A percentile compares a stretch with the other conserved stretches of the same genome.
phyloP scores from a whole-genome alignment of 2,113 vertebrate species.

The Coracopsis vasa region DNA sequence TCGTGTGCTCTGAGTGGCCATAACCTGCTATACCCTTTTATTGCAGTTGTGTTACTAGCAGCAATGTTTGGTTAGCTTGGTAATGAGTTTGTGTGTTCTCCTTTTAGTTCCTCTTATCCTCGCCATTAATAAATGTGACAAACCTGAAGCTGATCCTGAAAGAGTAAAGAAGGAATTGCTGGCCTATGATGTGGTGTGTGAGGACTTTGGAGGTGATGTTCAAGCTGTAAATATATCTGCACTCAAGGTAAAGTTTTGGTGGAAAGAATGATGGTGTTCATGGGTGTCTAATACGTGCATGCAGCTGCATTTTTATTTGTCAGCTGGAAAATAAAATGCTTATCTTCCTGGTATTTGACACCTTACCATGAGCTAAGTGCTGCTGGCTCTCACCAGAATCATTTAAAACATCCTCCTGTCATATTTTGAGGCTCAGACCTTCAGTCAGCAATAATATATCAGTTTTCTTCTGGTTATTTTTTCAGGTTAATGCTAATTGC shows the following conservation, averaged over 20 bases:
- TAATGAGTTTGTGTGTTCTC: not conserved
- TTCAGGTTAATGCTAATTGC: not conserved
- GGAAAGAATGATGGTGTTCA: not conserved
- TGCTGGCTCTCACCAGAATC: not conserved
- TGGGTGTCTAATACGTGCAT: not conserved
- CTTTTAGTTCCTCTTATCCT: slow-evolving; percentile 88
- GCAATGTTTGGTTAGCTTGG: not conserved
- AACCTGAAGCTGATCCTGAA: slow-evolving; percentile 84
- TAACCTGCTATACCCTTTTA: not conserved
- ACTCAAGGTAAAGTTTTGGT: slow-evolving; percentile 78
- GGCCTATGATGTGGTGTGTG: slow-evolving; percentile 86
- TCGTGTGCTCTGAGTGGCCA: not conserved
- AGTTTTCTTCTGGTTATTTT: not conserved
- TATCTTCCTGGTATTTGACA: not conserved
- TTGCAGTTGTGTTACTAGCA: not conserved
- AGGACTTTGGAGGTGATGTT: slow-evolving; percentile 92
- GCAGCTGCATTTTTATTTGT: not conserved
- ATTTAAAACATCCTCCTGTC: not conserved
- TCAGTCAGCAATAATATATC: not conserved
- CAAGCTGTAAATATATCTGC: slow-evolving; percentile 91
- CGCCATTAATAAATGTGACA: slow-evolving; percentile 96
- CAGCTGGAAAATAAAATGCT: not conserved
- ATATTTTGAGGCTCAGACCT: not conserved
- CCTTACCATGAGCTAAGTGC: not conserved
- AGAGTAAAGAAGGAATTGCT: slow-evolving; percentile 88